Conservation (phyloP, 2,888 invertebrate species). For the Acheta domesticus region DNA sequence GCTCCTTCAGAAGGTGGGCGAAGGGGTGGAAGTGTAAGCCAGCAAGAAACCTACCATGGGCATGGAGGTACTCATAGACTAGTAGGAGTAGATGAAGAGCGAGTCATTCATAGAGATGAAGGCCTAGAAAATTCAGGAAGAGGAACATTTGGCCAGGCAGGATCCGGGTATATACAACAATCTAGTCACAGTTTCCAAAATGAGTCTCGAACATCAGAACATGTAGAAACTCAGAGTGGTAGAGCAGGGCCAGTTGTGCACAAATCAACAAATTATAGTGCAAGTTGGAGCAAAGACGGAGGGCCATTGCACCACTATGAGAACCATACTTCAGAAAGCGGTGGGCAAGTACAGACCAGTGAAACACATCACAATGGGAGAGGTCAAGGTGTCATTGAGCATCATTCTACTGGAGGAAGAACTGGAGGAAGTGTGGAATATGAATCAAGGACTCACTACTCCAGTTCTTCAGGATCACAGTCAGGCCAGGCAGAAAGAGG, state of each 20-base stretch:
- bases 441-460: not conserved
- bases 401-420: not conserved
- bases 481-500: not conserved
- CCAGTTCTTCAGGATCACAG: not conserved
- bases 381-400: not conserved
- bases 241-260: not conserved
- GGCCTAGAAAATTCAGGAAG: too few relatives aligned
- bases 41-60: not conserved
- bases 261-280: not conserved
- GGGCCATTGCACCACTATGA: not conserved
- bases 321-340: not conserved
- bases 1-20: too few relatives aligned
- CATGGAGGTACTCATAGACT: not conserved
- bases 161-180: not conserved
- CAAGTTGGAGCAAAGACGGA: not conserved
- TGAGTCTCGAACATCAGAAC: not conserved
- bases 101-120: not conserved
- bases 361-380: not conserved
- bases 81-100: not conserved
- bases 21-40: too few relatives aligned
- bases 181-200: constrained; percentile 18
- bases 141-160: not conserved
- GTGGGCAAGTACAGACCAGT: not conserved
- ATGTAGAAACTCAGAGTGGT: not conserved
- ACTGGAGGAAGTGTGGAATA: not conserved